Evolutionary conservation across 1,140 invertebrate genomes (phyloP), one percentile per base, ranked within the genome.

Genomic region (Vanessa atalanta): DNA sequence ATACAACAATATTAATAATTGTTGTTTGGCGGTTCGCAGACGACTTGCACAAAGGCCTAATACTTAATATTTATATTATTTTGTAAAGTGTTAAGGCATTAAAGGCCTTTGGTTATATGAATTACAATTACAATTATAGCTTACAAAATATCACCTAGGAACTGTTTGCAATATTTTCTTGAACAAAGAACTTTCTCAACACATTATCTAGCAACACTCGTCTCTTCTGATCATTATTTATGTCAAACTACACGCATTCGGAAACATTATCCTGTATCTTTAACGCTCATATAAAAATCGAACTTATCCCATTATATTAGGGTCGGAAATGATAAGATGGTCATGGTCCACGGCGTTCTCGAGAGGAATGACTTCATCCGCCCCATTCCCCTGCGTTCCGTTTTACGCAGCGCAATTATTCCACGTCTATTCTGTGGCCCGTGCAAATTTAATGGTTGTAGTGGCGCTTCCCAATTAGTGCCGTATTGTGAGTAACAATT

Each of bases 401-500:
- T 72, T 63, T 71, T 75, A 75, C 70, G 76, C 37, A 43, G 66
- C 57, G 70, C 82, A 88, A 87, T 87, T 86, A 86, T 79, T 57
- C 66, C 73, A 67, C 55, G 77, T 80, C 74, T 83, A 72, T 80
- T 83, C 75, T 73, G 71, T 57, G 63, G 77, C 31, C 77, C 78
- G 81, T 76, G 81, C 67, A 80, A 86, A 88, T 86, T 88, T 87
- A 88, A 87, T 84, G 84, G 79, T 70, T 75, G 60, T 72, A 72
- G 70, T 78, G 75, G 71, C 68, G 66, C 78, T 53, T 70, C 23
- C 76, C 75, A 78, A 82, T 82, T 82, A 82, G 78, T 66, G 70
- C 48, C 47, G 47, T 57, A 67, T 76, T 76, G 69, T 76, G 53
- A 66, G 61, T n/a, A 65, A 15, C 63, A 60, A 61, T 75, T 65